These are phyloP conservation scores for Lepus townsendii DNA, from an alignment of 2,797 vertebrate genomes.

Conservation along the genomic window DNA sequence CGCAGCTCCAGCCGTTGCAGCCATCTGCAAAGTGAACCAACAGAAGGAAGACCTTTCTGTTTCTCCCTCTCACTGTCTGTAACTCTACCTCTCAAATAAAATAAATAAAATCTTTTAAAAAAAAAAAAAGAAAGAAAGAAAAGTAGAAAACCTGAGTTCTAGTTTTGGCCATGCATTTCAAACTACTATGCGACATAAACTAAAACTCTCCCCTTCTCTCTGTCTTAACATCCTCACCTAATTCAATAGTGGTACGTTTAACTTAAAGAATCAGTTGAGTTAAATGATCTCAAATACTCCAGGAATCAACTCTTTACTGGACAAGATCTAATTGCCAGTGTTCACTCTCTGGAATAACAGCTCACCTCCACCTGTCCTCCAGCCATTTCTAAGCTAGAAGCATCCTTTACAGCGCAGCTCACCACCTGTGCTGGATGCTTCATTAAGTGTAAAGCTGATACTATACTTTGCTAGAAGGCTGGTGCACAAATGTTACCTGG, in stretches of 20 bases:
- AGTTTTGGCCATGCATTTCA: conserved; percentile 32
- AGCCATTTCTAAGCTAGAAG: conserved; percentile 66
- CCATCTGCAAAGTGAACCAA: too few species aligned
- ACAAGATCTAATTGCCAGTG: conserved; percentile 5
- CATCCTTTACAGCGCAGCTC: conserved; percentile 59
- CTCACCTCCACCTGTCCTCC: conserved; percentile 56
- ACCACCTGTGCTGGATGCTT: conserved; percentile 72
- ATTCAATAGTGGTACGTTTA: conserved; percentile 42
- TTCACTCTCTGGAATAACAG: conserved; percentile 31
- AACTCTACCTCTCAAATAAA: too few species aligned
- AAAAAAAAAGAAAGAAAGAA: too few species aligned
- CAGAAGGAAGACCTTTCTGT: too few species aligned
- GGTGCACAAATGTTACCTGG: conserved; percentile 78
- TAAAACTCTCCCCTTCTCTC: conserved; percentile 23
- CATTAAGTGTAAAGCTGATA: conserved; percentile 81
- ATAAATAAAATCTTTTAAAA: too few species aligned
- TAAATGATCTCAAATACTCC: conserved; percentile 56
- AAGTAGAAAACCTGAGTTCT: conserved; percentile 23
- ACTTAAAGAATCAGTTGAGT: conserved; percentile 41
- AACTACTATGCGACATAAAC: conserved; percentile 49
- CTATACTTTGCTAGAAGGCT: conserved; percentile 67
- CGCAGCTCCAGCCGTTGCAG: too few species aligned
- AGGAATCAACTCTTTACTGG: conserved; percentile 49
- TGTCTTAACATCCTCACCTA: conserved; percentile 65
- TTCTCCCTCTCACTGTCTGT: too few species aligned